Percentiles rank a stretch among this genome's conserved stretches.
Conservation (phyloP, 2,888 invertebrate genomes). For the Mythimna lalbum region DNA sequence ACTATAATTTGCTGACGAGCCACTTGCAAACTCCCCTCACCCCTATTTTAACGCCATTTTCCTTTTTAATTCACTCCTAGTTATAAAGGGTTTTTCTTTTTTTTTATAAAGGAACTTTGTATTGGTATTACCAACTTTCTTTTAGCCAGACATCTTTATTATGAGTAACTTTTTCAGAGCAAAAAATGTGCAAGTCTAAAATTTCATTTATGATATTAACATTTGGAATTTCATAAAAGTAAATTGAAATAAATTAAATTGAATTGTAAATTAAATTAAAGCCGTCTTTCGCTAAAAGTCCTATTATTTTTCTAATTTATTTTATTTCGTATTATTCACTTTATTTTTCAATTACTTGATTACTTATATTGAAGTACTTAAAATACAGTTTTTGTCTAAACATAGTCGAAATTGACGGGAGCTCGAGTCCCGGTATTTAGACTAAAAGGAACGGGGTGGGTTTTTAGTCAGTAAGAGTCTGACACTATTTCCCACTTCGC, state of each 20-base stretch:
- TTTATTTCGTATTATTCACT: too few species aligned
- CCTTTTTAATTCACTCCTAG: conserved; percentile 64
- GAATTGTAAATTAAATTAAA: too few species aligned
- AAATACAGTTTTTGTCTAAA: neutral
- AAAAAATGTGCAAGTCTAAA: too few species aligned
- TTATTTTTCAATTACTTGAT: too few species aligned
- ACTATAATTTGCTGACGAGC: conserved; percentile 86
- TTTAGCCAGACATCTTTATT: conserved; percentile 30
- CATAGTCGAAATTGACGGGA: neutral
- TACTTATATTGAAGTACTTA: too few species aligned
- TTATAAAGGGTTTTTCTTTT: conserved; percentile 43
- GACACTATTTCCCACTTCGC: too few species aligned
- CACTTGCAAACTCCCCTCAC: conserved; percentile 78
- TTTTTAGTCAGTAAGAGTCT: too few species aligned
- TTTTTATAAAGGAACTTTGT: conserved; percentile 16
- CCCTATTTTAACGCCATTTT: conserved; percentile 71
- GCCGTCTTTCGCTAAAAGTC: too few species aligned
- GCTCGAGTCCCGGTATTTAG: too few species aligned
- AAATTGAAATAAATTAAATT: neutral
- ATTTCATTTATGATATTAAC: neutral
- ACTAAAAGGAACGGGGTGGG: too few species aligned
- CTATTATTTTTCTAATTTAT: too few species aligned
- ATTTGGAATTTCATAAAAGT: neutral
- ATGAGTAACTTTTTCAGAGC: neutral
- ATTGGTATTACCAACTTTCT: conserved; percentile 34